Evolutionary conservation across 2,797 vertebrate genomes (phyloP).

Genomic region (Ctenopoma kingsleyae): DNA sequence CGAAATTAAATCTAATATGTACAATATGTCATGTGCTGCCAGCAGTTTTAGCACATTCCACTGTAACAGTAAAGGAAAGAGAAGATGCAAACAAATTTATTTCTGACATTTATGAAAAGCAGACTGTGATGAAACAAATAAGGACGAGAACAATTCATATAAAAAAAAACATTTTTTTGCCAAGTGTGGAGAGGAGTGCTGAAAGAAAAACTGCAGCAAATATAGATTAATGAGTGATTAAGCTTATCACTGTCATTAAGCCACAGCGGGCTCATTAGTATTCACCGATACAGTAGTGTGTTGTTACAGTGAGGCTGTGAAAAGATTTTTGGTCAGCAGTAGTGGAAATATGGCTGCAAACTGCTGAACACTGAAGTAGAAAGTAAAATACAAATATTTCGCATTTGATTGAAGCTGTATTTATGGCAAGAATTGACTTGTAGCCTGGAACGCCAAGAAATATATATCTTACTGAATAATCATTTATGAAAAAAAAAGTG

Average conservation of each 20-base stretch:
- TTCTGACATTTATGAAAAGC: background rate
- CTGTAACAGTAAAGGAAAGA: background rate
- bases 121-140: background rate
- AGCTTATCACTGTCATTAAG: slow-evolving; percentile 38
- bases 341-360: slow-evolving; percentile 7
- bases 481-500: slow-evolving; percentile 1
- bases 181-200: background rate
- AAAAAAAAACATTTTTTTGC: background rate
- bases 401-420: background rate
- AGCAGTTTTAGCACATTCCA: background rate
- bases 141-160: background rate
- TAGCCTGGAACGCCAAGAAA: background rate
- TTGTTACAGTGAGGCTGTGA: slow-evolving; percentile 38
- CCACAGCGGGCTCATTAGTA: slow-evolving; percentile 41
- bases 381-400: background rate
- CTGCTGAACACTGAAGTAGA: background rate
- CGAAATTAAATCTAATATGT: background rate
- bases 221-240: slow-evolving; percentile 25
- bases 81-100: background rate
- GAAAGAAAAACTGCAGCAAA: slow-evolving; percentile 12
- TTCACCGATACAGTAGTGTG: slow-evolving; percentile 37
- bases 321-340: slow-evolving; percentile 22
- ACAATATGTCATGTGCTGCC: background rate
- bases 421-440: background rate
- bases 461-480: slow-evolving; percentile 7